Conservation (phyloP, 2,797 vertebrate genomes). For the Morelia viridis region DNA sequence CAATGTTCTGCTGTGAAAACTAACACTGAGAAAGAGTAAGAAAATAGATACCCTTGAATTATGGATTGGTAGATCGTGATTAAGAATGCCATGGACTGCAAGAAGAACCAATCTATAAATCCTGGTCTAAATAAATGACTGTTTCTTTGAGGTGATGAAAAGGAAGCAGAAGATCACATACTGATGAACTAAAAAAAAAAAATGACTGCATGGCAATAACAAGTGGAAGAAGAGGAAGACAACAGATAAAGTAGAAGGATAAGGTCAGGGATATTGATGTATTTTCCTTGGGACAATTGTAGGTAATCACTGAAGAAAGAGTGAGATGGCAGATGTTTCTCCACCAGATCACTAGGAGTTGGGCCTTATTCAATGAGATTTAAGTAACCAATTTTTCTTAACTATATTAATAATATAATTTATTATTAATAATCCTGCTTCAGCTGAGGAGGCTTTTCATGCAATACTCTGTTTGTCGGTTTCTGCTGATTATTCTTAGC, state of each 20-base stretch:
- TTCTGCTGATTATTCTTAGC: background rate
- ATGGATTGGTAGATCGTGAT: background rate
- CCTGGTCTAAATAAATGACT: background rate
- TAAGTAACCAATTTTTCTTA: background rate
- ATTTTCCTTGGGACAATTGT: background rate
- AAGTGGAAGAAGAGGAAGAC: background rate
- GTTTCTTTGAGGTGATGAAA: background rate
- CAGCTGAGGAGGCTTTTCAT: background rate
- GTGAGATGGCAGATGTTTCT: background rate
- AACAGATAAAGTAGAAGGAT: background rate
- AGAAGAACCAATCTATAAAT: background rate
- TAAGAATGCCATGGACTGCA: background rate
- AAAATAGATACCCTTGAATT: background rate
- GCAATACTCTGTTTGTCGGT: background rate
- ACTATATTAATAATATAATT: background rate
- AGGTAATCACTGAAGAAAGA: background rate
- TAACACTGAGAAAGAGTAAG: background rate
- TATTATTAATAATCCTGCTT: background rate
- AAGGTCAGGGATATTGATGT: background rate
- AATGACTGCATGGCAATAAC: background rate
- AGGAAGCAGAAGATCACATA: background rate
- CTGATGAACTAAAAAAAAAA: too few relatives aligned
- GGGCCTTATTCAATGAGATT: background rate
- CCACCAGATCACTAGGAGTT: background rate
- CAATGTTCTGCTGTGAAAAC: background rate